Evolutionary conservation across 2,113 vertebrate genomes (phyloP), one percentile per base, ranked within the genome.

Genomic region (Petaurus breviceps): DNA sequence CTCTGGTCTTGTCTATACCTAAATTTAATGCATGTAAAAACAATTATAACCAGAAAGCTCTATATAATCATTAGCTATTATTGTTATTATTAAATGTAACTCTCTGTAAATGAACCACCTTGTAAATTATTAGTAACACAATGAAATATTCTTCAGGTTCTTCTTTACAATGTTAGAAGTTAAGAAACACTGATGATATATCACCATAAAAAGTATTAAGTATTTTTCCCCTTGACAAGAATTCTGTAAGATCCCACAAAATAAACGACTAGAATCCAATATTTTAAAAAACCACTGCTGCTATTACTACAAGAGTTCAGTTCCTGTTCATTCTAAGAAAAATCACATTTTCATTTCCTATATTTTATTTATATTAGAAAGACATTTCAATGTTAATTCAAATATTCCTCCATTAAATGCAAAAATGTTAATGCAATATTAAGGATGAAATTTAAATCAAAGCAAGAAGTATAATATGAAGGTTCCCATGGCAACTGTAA

Each of bases 341-440:
- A 98, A 98, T 98, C 94, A 96, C 97, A 98, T 96, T 97, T 97
- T 98, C 96, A 97, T 97, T 96, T 97, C 97, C 97, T 96, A 98
- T 98, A 96, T 98, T 97, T 98, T 97, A 98, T 98, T 97, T 98
- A 97, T 98, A 96, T 92, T 96, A 97, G 93, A 94, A 91, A 77
- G 54, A 95, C 49, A 97, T 92, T 96, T 97, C 96, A 97, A 94
- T 96, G 96, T 97, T 97, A 98, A 98, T 96, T 98, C 96, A 97
- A 96, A 94, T 96, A 97, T 97, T 96, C 97, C 97, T 97, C 97
- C 94, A 97, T 97, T 97, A 98, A 96, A 97, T 98, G 90, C 57
- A 98, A 97, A 97, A 98, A 97, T 94, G 94, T 97, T 98, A 98
- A 98, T 98, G 92, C 49, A 97, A 98, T 98, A 97, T 98, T 98